Base-by-base conservation (phyloP, 2,888 invertebrate genomes). In the Diarsia mendica region DNA sequence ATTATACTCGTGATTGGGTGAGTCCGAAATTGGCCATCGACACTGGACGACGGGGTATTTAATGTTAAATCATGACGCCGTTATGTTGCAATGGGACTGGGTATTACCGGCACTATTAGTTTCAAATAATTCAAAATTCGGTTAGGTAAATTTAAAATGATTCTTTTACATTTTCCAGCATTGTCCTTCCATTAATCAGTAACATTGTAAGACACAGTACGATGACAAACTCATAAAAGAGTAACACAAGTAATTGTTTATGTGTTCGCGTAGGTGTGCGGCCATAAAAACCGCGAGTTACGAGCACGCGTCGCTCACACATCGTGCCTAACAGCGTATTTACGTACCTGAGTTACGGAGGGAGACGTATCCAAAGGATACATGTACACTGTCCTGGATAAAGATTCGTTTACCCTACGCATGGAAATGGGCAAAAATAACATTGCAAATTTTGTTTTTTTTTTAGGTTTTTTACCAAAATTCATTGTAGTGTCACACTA, bases 201-300 rank as follows among this genome's bases (percentile, higher is more conserved):
- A 76, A 75, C 72, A 68, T 75, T 85, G 67, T 80, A 82, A 73
- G 58, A 61, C 67, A 72, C 61, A 75, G 53, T 48, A 39, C 77
- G 69, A 75, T 72, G 75, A 82, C 78, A 75, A 44, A 67, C 65
- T 78, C 71, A 74, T 80, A 79, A 82, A 79, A 72, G 77, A 75
- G 77, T 75, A 87, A 84, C 72, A 84, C 67, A 79, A 88, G 84
- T 82, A 84, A 87, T 84, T 87, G 86, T 87, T 87, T 82, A 87
- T 74, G 81, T 66, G 61, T 73, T 69, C 72, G 83, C 80, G 91
- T 90, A 86, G 89, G 89, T 87, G 88, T 86, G 75, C 69, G 78
- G 89, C 85, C 78, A 89, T 91, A 90, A 91, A 90, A 87, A 72
- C 72, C 6, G 85, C 81, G 87, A 88, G 79, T 90, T 89, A 89